Base-by-base conservation (phyloP, 2,113 vertebrate genomes). In the Misgurnus anguillicaudatus region DNA sequence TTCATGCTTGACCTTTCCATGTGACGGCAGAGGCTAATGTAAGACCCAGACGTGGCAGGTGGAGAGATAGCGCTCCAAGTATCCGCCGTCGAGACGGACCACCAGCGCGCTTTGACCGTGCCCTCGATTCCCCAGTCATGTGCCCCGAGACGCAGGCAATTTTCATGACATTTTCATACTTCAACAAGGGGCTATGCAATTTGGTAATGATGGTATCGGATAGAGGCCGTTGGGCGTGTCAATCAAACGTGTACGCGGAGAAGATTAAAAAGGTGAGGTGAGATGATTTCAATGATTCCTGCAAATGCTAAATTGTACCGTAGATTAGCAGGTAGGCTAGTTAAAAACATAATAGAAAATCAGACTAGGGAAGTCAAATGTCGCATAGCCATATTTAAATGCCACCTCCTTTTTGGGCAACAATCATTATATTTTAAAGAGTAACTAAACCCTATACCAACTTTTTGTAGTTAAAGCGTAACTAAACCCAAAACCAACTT, bases 1-100 rank as follows among this genome's bases (percentile, higher is more conserved):
- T 88, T 91, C 83, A 89, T 71, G 85, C 87, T 83, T 91, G 89
- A 92, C 90, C 89, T 91, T 91, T 92, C 79, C 78, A 75, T 82
- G 86, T 72, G 66, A 60, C 79, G 82, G 87, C 79, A 76, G n/a
- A 85, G 80, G 57, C 80, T 86, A 85, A 89, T 85, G 86, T 83
- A 81, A 86, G 84, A 86, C 72, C 82, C 86, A 89, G 87, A 89
- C 85, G 83, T 85, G 72, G 82, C 53, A 73, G 65, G 14, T 62
- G 81, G 82, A 86, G 82, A 84, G 88, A 89, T 87, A 85, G 78
- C 61, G 78, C 85, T 86, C 88, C 64, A 78, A 63, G 41, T 39
- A 45, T 63, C 73, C 16, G 0, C 60, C 14, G 60, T 31, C 24
- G 1, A 4, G 60, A 62, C 24, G 10, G 79, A 75, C 31, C 66